Evolutionary conservation across 2,888 invertebrate species (phyloP).

Genomic region (Chymomyza amoena): DNA sequence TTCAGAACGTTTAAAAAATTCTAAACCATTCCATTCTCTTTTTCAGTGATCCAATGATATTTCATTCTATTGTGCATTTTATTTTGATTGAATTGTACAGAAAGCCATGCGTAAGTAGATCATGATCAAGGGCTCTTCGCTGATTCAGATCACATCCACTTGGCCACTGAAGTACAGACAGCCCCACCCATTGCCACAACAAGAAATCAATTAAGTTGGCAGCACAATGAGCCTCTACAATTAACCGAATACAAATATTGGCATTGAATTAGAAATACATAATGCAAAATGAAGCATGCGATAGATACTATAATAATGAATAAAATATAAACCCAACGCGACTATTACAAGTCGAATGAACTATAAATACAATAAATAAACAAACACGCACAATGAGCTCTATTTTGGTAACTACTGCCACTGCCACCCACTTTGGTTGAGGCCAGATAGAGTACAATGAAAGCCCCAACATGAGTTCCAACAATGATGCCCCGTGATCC

Average conservation of each 20-base stretch:
- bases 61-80: no score
- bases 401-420: background rate
- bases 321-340: slow-evolving; percentile 31
- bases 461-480: slow-evolving; percentile 25
- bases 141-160: background rate
- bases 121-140: no score
- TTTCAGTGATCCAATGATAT: no score
- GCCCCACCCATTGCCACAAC: background rate
- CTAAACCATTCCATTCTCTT: no score
- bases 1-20: no score
- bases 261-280: slow-evolving; percentile 57
- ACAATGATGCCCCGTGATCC: background rate
- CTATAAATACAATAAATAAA: slow-evolving; percentile 2
- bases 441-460: slow-evolving; percentile 11
- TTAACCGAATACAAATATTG: slow-evolving; percentile 48
- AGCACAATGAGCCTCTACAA: slow-evolving; percentile 3
- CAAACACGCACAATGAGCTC: background rate
- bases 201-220: background rate
- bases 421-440: background rate
- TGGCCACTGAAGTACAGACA: background rate
- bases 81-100: no score
- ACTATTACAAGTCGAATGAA: slow-evolving; percentile 9
- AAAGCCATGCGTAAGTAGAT: no score
- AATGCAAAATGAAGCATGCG: slow-evolving; percentile 39
- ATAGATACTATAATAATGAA: slow-evolving; percentile 28